phyloP scores from a whole-genome alignment of 2,888 invertebrate genomes.

The Rosalia funebris region DNA sequence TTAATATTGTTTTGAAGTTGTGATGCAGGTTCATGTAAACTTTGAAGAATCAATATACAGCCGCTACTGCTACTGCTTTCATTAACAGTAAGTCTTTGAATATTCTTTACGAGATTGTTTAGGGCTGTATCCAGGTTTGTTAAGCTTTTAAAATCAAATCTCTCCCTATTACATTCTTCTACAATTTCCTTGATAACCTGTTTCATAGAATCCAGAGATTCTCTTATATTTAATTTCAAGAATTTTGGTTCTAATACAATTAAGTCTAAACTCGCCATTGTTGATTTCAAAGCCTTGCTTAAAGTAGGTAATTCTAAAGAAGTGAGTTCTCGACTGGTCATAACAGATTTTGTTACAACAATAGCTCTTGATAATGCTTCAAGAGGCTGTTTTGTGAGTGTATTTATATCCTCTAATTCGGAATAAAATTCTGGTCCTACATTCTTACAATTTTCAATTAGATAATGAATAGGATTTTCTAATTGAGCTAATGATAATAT shows the following conservation, averaged over 20 bases:
- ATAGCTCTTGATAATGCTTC: slow-evolving; percentile 34
- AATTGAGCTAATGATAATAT: slow-evolving; percentile 23
- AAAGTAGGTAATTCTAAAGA: slow-evolving; percentile 41
- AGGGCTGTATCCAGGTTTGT: slow-evolving; percentile 34
- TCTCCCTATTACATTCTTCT: slow-evolving; percentile 43
- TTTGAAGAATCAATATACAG: slow-evolving; percentile 32
- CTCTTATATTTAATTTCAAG: slow-evolving; percentile 26
- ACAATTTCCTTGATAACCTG: slow-evolving; percentile 30
- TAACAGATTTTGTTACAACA: slow-evolving; percentile 38
- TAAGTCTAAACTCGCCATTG: slow-evolving; percentile 31
- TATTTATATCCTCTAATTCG: slow-evolving; percentile 30
- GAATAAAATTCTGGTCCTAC: slow-evolving; percentile 11
- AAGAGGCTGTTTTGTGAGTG: slow-evolving; percentile 31
- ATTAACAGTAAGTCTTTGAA: slow-evolving; percentile 23
- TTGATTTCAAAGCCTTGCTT: slow-evolving; percentile 32
- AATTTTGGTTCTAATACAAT: slow-evolving; percentile 34
- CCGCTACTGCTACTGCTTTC: slow-evolving; percentile 18
- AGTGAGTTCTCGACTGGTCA: slow-evolving; percentile 41
- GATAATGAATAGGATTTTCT: slow-evolving; percentile 25
- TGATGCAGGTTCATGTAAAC: slow-evolving; percentile 31
- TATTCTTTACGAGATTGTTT: slow-evolving; percentile 20
- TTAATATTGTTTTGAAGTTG: slow-evolving; percentile 41
- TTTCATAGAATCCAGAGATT: slow-evolving; percentile 26
- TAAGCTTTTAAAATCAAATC: slow-evolving; percentile 44
- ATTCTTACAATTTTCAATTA: slow-evolving; percentile 27